A percentile compares a stretch with the other conserved stretches of the same genome.
Evolutionary conservation across 1,140 invertebrate species (phyloP).

Genomic region (Maconellicoccus hirsutus): DNA sequence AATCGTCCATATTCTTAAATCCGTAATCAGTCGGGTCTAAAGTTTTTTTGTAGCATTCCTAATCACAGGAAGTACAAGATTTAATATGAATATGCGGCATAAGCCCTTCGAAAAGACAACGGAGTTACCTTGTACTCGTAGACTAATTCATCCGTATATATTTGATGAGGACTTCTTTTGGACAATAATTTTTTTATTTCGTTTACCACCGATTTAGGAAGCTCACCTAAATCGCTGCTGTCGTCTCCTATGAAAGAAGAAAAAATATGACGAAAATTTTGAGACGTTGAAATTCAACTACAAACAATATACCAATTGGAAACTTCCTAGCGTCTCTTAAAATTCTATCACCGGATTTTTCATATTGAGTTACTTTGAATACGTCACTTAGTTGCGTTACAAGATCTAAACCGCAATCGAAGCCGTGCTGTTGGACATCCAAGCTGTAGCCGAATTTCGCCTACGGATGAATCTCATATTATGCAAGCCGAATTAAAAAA

Average conservation of each 20-base stretch:
- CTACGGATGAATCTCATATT: too few relatives aligned
- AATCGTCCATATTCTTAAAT: background rate
- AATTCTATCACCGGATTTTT: background rate
- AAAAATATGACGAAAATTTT: too few relatives aligned
- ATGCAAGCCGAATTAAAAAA: too few relatives aligned
- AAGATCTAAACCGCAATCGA: background rate
- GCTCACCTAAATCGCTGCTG: background rate
- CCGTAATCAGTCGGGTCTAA: background rate
- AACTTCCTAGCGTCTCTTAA: background rate
- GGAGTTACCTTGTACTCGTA: background rate
- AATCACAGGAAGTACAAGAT: background rate
- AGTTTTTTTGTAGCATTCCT: background rate
- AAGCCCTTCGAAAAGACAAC: too few relatives aligned
- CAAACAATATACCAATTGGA: background rate
- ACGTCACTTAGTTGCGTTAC: background rate
- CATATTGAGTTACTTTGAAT: background rate
- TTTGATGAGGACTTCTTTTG: background rate
- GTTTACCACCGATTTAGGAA: background rate
- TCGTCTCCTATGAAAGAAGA: background rate
- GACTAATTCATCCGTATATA: background rate
- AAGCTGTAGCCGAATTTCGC: background rate
- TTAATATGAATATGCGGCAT: too few relatives aligned
- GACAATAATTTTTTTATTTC: background rate
- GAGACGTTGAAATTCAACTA: too few relatives aligned
- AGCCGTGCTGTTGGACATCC: background rate